Percentiles rank a stretch among this genome's conserved stretches.
phyloP scores from a whole-genome alignment of 2,113 vertebrate species.

The Camelus bactrianus region DNA sequence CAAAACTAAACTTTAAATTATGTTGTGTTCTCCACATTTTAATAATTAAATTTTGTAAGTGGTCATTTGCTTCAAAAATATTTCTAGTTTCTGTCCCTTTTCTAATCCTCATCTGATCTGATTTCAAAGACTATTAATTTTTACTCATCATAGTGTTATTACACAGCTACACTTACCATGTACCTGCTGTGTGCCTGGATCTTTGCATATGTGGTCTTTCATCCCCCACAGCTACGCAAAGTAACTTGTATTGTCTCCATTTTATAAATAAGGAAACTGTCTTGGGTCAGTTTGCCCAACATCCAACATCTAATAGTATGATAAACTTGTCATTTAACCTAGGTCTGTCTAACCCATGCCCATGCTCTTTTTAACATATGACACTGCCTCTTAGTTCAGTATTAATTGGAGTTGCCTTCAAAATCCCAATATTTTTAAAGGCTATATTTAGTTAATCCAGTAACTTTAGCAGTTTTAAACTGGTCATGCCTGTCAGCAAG shows the following conservation, averaged over 20 bases:
- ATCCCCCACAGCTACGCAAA: neutral
- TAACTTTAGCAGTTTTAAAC: constrained; percentile 47
- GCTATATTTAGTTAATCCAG: neutral
- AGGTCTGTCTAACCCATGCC: neutral
- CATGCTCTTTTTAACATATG: constrained; percentile 18
- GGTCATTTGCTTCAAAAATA: constrained; percentile 59
- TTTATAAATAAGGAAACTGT: constrained; percentile 54
- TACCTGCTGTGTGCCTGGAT: neutral
- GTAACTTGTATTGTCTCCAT: constrained; percentile 25
- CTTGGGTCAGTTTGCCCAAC: neutral
- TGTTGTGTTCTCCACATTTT: neutral
- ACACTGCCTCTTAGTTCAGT: constrained; percentile 22
- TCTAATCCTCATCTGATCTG: constrained; percentile 25
- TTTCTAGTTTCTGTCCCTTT: constrained; percentile 21
- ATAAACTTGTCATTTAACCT: constrained; percentile 17
- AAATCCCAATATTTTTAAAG: constrained; percentile 41
- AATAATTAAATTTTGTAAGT: neutral
- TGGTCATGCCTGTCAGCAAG: neutral
- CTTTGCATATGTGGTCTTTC: constrained; percentile 31
- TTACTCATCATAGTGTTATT: neutral
- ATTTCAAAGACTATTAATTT: constrained; percentile 14
- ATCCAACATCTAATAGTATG: constrained; percentile 23
- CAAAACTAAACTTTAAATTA: constrained; percentile 16
- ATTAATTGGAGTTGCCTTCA: constrained; percentile 49
- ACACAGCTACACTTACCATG: neutral